Base-by-base conservation (phyloP, 2,113 vertebrate genomes). In the Salminus brasiliensis region DNA sequence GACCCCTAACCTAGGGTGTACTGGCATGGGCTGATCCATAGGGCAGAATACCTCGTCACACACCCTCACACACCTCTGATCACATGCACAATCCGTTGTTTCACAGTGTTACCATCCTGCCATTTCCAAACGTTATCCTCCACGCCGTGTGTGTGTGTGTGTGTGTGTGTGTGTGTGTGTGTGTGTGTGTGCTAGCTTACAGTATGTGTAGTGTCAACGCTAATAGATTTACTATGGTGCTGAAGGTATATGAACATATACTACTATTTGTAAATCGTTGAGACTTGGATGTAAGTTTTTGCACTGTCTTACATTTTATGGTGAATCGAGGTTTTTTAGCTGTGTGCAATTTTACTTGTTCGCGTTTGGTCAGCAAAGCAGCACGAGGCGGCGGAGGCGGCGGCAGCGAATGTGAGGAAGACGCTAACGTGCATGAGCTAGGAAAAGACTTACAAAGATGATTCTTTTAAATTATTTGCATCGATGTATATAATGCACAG, bases 191-290 rank as follows among this genome's bases (percentile, higher is more conserved):
- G 86, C 89, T 81, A 87, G 81, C 13, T 39, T 23, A n/a, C n/a
- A n/a, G n/a, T n/a, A 23, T 18, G 85, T 83, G 90, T 91, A 87
- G 92, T 91, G 91, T 90, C 86, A 85, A 90, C 83, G 87, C 92
- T 83, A 89, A 92, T 91, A 83, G 74, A 88, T 88, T 87, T 90
- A 92, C 85, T 86, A 93, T 93, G 93, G 93, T 94, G 93, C 93
- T 94, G 87, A 93, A 74, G 84, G 83, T 92, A 80, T 82, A 78
- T 83, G 62, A 79, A 83, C 73, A 78, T 82, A 83, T 83, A 72
- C 88, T 88, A 88, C 92, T 88, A 88, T 93, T 91, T 93, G 92
- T 93, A 92, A 89, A 91, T 91, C 87, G 90, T 85, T 85, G 85
- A 92, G 85, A 92, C 85, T 82, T 91, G 90, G 87, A 90, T 93